These are phyloP conservation scores for Pithys albifrons DNA, from an alignment of 2,113 vertebrate genomes.

Conservation along the genomic window DNA sequence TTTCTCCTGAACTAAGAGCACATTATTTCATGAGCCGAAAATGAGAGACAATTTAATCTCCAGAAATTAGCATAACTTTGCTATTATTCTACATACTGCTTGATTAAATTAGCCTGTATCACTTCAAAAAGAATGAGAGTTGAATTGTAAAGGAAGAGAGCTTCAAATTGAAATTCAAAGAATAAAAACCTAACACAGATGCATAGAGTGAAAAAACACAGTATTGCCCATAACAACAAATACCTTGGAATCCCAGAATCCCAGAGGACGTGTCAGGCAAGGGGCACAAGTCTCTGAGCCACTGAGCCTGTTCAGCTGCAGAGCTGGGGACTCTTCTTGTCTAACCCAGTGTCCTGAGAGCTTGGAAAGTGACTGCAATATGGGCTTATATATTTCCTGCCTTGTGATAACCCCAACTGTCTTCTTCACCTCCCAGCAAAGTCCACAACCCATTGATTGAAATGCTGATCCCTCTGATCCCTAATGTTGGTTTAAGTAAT, in stretches of 20 bases:
- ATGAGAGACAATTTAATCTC: constrained; percentile 23
- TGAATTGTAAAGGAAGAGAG: constrained; percentile 2
- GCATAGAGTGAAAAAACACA: background rate
- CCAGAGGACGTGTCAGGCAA: background rate
- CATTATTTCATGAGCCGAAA: background rate
- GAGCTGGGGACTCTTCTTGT: background rate
- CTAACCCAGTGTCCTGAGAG: background rate
- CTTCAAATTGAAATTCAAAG: background rate
- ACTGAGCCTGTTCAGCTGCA: rapidly evolving
- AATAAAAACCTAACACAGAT: background rate
- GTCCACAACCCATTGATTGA: background rate
- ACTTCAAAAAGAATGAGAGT: constrained; percentile 17
- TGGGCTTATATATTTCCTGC: background rate
- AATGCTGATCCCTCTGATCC: background rate
- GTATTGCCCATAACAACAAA: background rate
- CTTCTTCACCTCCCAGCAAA: background rate
- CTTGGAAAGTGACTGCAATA: background rate
- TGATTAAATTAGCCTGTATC: constrained; percentile 51
- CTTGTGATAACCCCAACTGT: background rate
- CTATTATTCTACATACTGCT: constrained; percentile 32
- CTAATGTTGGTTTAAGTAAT: background rate
- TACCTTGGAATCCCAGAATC: rapidly evolving
- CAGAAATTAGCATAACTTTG: constrained; percentile 52
- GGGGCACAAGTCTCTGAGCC: background rate
- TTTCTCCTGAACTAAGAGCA: background rate